Evolutionary conservation across 2,113 vertebrate species (phyloP), one percentile per base, ranked within the genome.

Genomic region (Pyxicephalus adspersus): DNA sequence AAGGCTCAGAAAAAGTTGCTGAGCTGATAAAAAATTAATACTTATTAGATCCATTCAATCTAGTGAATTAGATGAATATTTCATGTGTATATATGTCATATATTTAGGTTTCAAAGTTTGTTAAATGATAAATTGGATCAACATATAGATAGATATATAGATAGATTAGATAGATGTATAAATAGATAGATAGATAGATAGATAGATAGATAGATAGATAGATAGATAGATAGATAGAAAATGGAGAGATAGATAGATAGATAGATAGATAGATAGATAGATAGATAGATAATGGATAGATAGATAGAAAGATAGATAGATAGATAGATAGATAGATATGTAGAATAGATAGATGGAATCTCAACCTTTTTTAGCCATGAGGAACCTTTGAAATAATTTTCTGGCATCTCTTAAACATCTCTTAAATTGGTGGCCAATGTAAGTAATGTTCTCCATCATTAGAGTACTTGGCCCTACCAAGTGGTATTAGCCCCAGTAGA

Each of bases 21-120:
- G 71, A 75, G 50, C 29, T 54, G 57, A 81, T 77, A 25, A 73
- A 75, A 78, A 54, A 78, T 23, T 7, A 57, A 57, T 73, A 31
- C 54, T 74, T 74, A 74, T 74, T 60, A 57, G 58, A 74, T 29
- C 31, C 29, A 77, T 64, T 54, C 50, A n/a, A 77, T 77, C 28
- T 77, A 22, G 45, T 64, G 65, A 77, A 77, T 77, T 61, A n/a
- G 51, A 65, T 65, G 57, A 60, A 38, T 58, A 22, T 7, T 31
- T 73, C 4, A 73, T 34, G 31, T 72, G 52, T 15, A 45, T 45
- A 9, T 13, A 45, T 45, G 38, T 45, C 38, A 45, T 45, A 72
- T 71, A 50, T 22, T 25, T 6, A 61, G 58, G n/a, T 55, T 70
- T 50, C 15, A 72, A 28, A 25, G 22, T 17, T 51, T 26, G 45